Percentiles rank a stretch among this genome's conserved stretches.
These are phyloP conservation scores for Phortica variegata DNA, from an alignment of 1,140 invertebrate species.

Conservation along the genomic window DNA sequence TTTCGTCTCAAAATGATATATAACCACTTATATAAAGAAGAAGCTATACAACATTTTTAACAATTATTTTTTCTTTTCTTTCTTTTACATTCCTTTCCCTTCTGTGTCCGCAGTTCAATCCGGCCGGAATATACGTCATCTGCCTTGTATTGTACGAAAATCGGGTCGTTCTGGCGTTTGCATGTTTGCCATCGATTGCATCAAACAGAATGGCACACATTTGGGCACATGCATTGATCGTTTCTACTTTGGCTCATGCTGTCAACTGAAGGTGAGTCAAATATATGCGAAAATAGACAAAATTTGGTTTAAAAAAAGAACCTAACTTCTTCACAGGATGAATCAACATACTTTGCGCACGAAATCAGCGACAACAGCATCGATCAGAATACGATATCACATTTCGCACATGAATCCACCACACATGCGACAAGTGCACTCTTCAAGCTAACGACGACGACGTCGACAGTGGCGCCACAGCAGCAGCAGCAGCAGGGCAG, in stretches of 20 bases:
- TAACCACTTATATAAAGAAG: background rate
- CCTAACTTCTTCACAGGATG: conserved; percentile 28
- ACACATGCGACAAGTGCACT: conserved; percentile 41
- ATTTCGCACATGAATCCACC: conserved; percentile 56
- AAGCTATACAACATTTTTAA: conserved; percentile 2
- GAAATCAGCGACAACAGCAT: conserved; percentile 60
- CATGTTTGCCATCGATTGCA: conserved; percentile 93
- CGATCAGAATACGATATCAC: conserved; percentile 60
- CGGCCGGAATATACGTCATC: conserved; percentile 82
- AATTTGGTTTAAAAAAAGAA: background rate
- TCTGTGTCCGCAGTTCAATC: conserved; percentile 69
- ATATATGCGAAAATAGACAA: background rate
- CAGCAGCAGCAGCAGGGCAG: conserved; percentile 19
- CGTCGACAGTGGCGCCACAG: conserved; percentile 17
- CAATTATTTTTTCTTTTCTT: conserved; percentile 28
- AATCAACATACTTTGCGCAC: conserved; percentile 37
- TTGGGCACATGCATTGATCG: conserved; percentile 88
- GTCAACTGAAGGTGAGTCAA: conserved; percentile 63
- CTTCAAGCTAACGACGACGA: conserved; percentile 40
- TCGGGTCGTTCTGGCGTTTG: conserved; percentile 80
- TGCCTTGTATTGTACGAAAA: conserved; percentile 79
- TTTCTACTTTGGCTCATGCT: conserved; percentile 90
- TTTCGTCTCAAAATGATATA: background rate
- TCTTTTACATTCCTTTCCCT: too few species aligned
- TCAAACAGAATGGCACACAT: conserved; percentile 87